Percentiles rank a stretch among this genome's conserved stretches.
These are phyloP conservation scores for Liolophura sinensis DNA, from an alignment of 1,140 invertebrate genomes.

Conservation along the genomic window DNA sequence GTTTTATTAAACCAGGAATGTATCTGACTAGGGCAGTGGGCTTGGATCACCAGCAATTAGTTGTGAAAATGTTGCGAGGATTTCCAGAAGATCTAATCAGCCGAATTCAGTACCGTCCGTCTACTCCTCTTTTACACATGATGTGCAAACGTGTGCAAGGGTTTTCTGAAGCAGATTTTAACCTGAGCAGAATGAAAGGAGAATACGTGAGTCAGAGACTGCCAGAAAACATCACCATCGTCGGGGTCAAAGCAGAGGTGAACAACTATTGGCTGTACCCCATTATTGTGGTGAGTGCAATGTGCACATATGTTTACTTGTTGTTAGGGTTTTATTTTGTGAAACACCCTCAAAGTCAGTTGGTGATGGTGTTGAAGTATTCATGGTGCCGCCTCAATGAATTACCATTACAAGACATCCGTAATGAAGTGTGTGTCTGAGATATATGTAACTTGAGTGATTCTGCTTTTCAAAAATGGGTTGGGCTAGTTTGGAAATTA, in stretches of 20 bases:
- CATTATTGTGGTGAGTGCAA: constrained; percentile 53
- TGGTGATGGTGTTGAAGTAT: background rate
- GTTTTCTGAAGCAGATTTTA: constrained; percentile 36
- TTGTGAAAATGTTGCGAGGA: constrained; percentile 47
- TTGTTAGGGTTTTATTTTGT: background rate
- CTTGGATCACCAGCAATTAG: constrained; percentile 43
- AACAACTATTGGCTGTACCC: constrained; percentile 60
- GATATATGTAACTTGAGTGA: no score
- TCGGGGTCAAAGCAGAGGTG: constrained; percentile 43
- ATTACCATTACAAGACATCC: no score
- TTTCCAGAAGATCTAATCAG: constrained; percentile 50
- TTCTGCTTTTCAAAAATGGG: no score
- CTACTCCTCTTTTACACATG: constrained; percentile 42
- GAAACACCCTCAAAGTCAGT: background rate
- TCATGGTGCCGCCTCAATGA: no score
- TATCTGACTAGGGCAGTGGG: constrained; percentile 32
- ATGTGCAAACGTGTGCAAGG: constrained; percentile 36
- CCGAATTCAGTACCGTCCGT: constrained; percentile 51
- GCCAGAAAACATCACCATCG: constrained; percentile 36
- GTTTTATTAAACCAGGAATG: constrained; percentile 36
- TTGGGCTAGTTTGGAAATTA: no score
- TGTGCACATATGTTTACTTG: background rate
- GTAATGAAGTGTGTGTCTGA: no score
- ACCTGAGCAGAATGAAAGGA: constrained; percentile 38
- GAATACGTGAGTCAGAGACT: constrained; percentile 49